Evolutionary conservation across 2,113 vertebrate genomes (phyloP).

Genomic region (Zeus faber): DNA sequence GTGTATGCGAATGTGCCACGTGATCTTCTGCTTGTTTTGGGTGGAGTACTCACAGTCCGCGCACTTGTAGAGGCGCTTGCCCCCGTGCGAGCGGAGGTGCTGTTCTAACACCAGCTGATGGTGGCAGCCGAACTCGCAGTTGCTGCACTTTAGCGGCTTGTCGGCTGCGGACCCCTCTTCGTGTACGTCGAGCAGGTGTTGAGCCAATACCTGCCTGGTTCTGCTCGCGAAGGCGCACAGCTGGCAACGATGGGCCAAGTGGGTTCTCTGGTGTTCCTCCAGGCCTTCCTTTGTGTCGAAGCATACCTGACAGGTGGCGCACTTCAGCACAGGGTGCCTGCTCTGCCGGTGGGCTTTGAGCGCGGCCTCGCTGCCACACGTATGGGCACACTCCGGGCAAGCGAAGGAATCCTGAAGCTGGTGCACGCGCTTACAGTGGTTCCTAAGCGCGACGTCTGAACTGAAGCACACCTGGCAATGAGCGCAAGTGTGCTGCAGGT

Average conservation of each 20-base stretch:
- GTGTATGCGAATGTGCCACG: constrained; percentile 94
- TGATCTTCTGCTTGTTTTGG: constrained; percentile 95
- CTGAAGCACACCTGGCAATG: constrained; percentile 86
- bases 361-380: constrained; percentile 73
- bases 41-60: constrained; percentile 89
- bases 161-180: constrained; percentile 71
- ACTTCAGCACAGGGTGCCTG: constrained; percentile 77
- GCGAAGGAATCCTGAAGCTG: constrained; percentile 52
- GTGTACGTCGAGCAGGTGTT: constrained; percentile 83
- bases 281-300: constrained; percentile 73
- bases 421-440: constrained; percentile 84
- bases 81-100: constrained; percentile 89
- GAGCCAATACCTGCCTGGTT: constrained; percentile 79
- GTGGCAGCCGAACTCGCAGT: constrained; percentile 82
- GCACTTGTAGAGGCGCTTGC: constrained; percentile 89
- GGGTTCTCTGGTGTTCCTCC: constrained; percentile 76
- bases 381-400: constrained; percentile 79
- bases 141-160: constrained; percentile 79
- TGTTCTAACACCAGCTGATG: constrained; percentile 91
- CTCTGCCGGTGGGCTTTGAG: constrained; percentile 80
- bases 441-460: constrained; percentile 85
- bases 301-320: constrained; percentile 75
- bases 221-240: constrained; percentile 84
- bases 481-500: constrained; percentile 75
- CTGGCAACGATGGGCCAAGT: constrained; percentile 83